Percentiles rank a stretch among this genome's conserved stretches.
Conservation (phyloP, 2,888 invertebrate genomes). For the Dyspetes luteomarginatus region DNA sequence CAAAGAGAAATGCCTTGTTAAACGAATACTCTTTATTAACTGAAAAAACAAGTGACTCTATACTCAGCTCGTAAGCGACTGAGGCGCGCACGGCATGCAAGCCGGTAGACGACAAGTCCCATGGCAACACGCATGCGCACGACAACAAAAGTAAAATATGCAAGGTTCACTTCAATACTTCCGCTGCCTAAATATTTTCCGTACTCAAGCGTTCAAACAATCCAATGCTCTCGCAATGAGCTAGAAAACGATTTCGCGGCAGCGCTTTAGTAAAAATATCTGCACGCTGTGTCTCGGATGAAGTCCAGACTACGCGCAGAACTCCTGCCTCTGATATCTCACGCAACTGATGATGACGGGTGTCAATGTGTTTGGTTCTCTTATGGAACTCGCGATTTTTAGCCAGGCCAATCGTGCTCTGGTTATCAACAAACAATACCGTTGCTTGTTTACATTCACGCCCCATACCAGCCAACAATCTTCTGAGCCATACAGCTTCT, state of each 20-base stretch:
- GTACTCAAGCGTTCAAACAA: not conserved
- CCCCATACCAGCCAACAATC: not conserved
- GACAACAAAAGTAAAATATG: too few relatives aligned
- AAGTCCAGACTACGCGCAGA: not conserved
- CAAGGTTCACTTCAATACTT: too few relatives aligned
- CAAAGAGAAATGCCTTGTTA: too few relatives aligned
- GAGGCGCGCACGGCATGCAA: too few relatives aligned
- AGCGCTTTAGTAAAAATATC: constrained; percentile 42
- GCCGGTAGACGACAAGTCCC: too few relatives aligned
- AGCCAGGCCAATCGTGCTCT: constrained; percentile 14
- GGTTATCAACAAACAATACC: constrained; percentile 20
- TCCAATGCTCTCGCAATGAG: not conserved
- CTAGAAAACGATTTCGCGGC: constrained; percentile 1
- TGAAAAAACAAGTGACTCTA: too few relatives aligned
- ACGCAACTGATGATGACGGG: constrained; percentile 8
- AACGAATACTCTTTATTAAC: too few relatives aligned
- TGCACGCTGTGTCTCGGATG: not conserved
- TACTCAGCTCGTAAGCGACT: too few relatives aligned
- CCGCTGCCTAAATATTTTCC: too few relatives aligned
- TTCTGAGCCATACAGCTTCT: constrained; percentile 31
- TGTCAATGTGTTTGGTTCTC: constrained; percentile 32
- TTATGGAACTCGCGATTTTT: constrained; percentile 29
- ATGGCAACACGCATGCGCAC: too few relatives aligned
- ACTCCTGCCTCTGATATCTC: not conserved
- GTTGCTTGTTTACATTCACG: not conserved